A percentile compares a stretch with the other conserved stretches of the same genome.
These are phyloP conservation scores for Zygaena filipendulae DNA, from an alignment of 2,888 invertebrate species.

Conservation along the genomic window DNA sequence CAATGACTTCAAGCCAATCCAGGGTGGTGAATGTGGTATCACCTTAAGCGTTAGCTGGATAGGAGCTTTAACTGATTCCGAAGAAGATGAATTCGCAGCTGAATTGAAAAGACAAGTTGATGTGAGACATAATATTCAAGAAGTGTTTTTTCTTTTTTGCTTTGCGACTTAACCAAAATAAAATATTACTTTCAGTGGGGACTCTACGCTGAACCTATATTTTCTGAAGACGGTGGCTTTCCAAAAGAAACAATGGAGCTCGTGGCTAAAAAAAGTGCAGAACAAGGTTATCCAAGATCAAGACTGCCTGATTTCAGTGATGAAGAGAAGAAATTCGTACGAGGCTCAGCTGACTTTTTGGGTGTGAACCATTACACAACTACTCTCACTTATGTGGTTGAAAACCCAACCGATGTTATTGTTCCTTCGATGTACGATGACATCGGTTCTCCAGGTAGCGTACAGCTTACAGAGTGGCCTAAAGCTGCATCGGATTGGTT, in stretches of 20 bases:
- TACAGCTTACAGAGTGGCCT: conserved; percentile 27
- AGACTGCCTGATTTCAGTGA: conserved; percentile 28
- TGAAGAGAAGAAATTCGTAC: conserved; percentile 27
- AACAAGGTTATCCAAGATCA: conserved; percentile 28
- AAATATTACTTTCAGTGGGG: conserved; percentile 37
- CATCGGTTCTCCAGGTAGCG: conserved; percentile 19
- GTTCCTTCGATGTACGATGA: conserved; percentile 32
- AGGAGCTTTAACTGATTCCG: conserved; percentile 33
- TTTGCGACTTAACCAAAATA: too few species aligned
- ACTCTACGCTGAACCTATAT: conserved; percentile 57
- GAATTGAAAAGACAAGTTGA: conserved; percentile 24
- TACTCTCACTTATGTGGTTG: conserved; percentile 23
- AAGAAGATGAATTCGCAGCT: conserved; percentile 35
- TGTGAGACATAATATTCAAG: too few species aligned
- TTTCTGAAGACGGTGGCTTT: too few species aligned
- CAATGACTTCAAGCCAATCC: too few species aligned
- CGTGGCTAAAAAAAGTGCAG: conserved; percentile 37
- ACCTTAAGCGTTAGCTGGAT: conserved; percentile 25
- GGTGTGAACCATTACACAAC: conserved; percentile 77
- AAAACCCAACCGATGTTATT: conserved; percentile 17
- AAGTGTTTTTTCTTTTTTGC: too few species aligned
- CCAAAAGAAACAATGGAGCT: conserved; percentile 48
- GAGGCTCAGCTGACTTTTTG: conserved; percentile 41
- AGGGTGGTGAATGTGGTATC: conserved; percentile 28
- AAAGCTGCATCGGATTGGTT: conserved; percentile 32